These are phyloP conservation scores for Napeogenes sylphis DNA, from an alignment of 2,888 invertebrate genomes.

Conservation along the genomic window DNA sequence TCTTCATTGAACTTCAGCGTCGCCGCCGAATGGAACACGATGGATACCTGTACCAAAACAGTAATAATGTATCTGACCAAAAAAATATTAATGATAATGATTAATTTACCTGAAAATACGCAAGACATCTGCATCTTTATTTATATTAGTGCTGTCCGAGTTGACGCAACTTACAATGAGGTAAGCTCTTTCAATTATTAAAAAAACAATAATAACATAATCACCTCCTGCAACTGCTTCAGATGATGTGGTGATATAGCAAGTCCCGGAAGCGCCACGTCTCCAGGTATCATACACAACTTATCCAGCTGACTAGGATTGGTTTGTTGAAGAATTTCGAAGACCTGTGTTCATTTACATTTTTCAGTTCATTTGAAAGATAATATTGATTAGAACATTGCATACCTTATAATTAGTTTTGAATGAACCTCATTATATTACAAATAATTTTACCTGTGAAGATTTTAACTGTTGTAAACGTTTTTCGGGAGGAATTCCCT, in stretches of 20 bases:
- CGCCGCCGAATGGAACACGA: slow-evolving; percentile 90
- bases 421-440: background rate
- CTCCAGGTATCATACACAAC: slow-evolving; percentile 80
- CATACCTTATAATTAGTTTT: background rate
- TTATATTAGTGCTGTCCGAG: no score
- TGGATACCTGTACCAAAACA: slow-evolving; percentile 71
- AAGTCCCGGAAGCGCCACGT: slow-evolving; percentile 78
- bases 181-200: no score
- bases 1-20: slow-evolving; percentile 90
- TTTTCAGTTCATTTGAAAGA: background rate
- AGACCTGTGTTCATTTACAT: slow-evolving; percentile 39
- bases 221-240: slow-evolving; percentile 61
- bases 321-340: slow-evolving; percentile 77
- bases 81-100: background rate
- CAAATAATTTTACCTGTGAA: slow-evolving; percentile 65
- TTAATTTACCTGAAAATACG: background rate
- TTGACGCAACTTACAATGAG: no score
- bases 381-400: background rate
- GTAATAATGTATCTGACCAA: background rate
- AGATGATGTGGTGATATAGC: slow-evolving; percentile 77
- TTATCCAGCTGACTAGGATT: slow-evolving; percentile 79
- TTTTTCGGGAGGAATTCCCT: slow-evolving; percentile 73
- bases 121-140: no score
- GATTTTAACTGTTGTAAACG: slow-evolving; percentile 78
- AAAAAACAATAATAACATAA: background rate